These are phyloP conservation scores for Drosophila equinoxialis DNA, from an alignment of 1,140 invertebrate genomes.

Conservation along the genomic window DNA sequence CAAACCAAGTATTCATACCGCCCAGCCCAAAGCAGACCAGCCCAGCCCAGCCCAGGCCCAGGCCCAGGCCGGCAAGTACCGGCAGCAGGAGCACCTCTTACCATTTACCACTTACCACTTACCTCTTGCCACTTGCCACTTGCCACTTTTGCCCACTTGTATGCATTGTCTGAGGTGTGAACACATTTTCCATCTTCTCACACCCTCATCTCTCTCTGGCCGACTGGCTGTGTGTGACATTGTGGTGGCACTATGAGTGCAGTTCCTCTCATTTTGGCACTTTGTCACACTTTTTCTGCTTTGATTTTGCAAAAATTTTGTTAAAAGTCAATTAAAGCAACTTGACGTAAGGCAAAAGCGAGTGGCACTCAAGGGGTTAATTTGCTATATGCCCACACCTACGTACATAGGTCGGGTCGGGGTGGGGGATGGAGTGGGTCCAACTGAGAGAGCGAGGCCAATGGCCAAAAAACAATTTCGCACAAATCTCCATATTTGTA, in stretches of 20 bases:
- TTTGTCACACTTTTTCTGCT: slow-evolving; percentile 67
- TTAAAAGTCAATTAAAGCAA: slow-evolving; percentile 81
- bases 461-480: not conserved
- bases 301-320: slow-evolving; percentile 67
- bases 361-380: slow-evolving; percentile 79
- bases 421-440: not conserved
- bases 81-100: slow-evolving; percentile 18
- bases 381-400: slow-evolving; percentile 45
- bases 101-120: slow-evolving; percentile 13
- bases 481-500: not conserved
- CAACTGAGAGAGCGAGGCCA: not conserved
- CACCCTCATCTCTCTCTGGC: not conserved
- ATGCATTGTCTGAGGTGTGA: slow-evolving; percentile 76
- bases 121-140: slow-evolving; percentile 33
- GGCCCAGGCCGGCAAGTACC: slow-evolving; percentile 19
- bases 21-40: too few relatives aligned
- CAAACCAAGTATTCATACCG: slow-evolving; percentile 19
- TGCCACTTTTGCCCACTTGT: slow-evolving; percentile 48
- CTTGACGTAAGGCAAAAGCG: slow-evolving; percentile 62
- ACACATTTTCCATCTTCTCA: slow-evolving; percentile 51
- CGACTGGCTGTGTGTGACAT: not conserved
- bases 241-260: slow-evolving; percentile 6
- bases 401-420: not conserved
- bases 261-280: slow-evolving; percentile 44
- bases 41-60: too few relatives aligned